Base-by-base conservation (phyloP, 1,140 invertebrate species). In the Popillia japonica region DNA sequence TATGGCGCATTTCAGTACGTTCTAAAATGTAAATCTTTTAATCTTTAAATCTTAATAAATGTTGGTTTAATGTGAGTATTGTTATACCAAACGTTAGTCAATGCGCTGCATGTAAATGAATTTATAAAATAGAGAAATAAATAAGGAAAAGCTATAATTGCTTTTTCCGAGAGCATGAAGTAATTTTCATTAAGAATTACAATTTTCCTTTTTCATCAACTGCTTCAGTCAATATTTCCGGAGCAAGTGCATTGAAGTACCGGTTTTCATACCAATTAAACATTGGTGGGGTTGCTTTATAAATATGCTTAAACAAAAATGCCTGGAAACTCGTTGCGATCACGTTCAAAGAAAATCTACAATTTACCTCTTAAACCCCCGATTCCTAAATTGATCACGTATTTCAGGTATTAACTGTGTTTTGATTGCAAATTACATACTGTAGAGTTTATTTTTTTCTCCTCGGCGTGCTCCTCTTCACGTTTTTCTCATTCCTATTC, bases 321-420 rank as follows among this genome's bases (percentile, higher is more conserved):
- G 0, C 27, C 61, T 11, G 27, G 61, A 68, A 68, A 68, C 22
- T 68, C 23, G 11, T 68, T 68, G 61, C 61, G 61, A 68, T 68
- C 61, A 68, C 61, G 61, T 68, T 68, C 61, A 68, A 68, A 68
- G 61, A 68, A 68, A 68, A 68, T 68, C 61, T n/a, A 68, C 61
- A 23, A 27, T 68, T 68, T 68, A 3, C 61, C 23, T 68, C 27
- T 68, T 68, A 68, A 68, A 68, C 61, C 61, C 61, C 4, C 22
- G 8, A 68, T 68, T 68, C 61, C 22, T 34, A 68, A 68, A 68
- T 68, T 68, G 61, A 23, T 68, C 61, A 68, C 61, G 61, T 68
- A 27, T 68, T 68, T 68, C 22, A 27, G 23, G 61, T 22, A 68
- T 68, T 68, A 68, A 22, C 61, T 68, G 61, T 68, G 61, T 34